Percentiles rank a stretch among this genome's conserved stretches.
Conservation (phyloP, 2,113 vertebrate species). For the Phylloscopus trochilus region DNA sequence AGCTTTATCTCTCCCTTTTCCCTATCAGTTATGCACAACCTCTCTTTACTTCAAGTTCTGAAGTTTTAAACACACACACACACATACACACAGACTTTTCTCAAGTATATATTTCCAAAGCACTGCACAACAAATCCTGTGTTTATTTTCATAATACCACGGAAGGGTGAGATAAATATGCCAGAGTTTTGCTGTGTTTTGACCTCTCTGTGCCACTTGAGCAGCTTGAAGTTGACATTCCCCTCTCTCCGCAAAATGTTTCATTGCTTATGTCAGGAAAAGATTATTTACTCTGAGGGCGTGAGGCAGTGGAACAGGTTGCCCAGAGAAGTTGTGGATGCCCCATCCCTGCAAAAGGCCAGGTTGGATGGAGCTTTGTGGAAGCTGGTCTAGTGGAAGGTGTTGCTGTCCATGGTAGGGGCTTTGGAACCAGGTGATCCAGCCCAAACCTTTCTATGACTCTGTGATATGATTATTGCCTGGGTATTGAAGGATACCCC, state of each 20-base stretch:
- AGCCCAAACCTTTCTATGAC: neutral
- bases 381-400: neutral
- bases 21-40: neutral
- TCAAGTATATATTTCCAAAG: neutral
- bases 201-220: neutral
- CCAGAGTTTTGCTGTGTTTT: neutral
- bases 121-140: neutral
- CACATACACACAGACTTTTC: neutral
- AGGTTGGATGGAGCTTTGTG: neutral
- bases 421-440: neutral
- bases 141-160: neutral
- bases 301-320: neutral
- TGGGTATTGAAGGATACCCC: neutral
- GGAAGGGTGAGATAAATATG: neutral
- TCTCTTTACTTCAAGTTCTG: neutral
- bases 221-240: neutral
- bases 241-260: neutral
- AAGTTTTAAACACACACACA: neutral
- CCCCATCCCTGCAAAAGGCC: neutral
- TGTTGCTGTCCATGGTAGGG: neutral
- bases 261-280: neutral
- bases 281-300: neutral
- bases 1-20: neutral
- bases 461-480: neutral
- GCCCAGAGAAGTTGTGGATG: too few relatives aligned